Evolutionary conservation across 2,888 invertebrate species (phyloP), one percentile per base, ranked within the genome.

Genomic region (Philopedon plagiatum): DNA sequence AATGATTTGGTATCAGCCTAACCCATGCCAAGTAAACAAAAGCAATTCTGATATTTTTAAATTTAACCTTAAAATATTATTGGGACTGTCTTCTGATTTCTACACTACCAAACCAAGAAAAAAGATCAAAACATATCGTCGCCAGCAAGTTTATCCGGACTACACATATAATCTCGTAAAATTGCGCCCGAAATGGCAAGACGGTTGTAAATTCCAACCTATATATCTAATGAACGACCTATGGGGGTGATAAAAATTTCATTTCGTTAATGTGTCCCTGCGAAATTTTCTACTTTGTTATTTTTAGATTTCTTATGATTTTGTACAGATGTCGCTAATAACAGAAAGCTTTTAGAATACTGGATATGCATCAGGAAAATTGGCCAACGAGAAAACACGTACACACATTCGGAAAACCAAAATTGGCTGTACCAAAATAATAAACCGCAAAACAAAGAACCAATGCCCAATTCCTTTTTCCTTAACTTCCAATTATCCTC

Each of bases 261-360:
- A 49, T 49, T 49, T 9, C 49, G 26, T 49, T 49, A 49, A 49
- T 49, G 49, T n/a, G 49, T 18, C 26, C 15, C 15, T 13, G 18
- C 49, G 7, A 23, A 49, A 39, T 21, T 15, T 44, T 46, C 46
- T 21, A 11, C n/a, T 26, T 13, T 2, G 49, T 13, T 49, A 49
- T 49, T 49, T 49, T 49, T 49, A 49, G 26, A 26, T 49, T 49
- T 49, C n/a, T 49, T 44, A 44, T 19, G 44, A 44, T 44, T 44
- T 44, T 19, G 19, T n/a, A n/a, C 19, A 44, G 39, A 44, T 11
- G 44, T 34, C 9, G 34, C 7, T 5, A 11, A 34, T 34, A 34
- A 34, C 4, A 7, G 26, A 26, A 26, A 3, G 26, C 26, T 26
- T 26, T 26, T 26, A 5, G 7, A 26, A 26, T 26, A n/a, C n/a